phyloP scores from a whole-genome alignment of 1,140 invertebrate species.

The Adoxophyes honmai region DNA sequence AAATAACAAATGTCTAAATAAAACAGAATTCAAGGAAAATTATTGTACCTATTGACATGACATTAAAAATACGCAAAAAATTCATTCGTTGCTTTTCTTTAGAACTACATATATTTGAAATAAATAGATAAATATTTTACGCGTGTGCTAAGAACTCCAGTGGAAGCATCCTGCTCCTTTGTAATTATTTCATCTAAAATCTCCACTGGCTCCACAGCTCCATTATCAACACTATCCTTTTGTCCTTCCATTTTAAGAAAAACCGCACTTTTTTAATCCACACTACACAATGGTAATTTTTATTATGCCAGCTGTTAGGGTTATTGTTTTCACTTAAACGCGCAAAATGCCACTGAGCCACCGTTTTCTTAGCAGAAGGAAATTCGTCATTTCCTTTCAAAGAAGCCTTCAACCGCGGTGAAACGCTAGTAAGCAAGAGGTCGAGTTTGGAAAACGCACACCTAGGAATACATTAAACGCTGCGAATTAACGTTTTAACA shows the following conservation, averaged over 20 bases:
- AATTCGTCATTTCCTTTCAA: constrained; percentile 10
- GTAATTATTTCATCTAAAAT: constrained; percentile 41
- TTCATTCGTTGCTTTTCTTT: too few relatives aligned
- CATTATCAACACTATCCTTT: constrained; percentile 20
- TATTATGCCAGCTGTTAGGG: too few relatives aligned
- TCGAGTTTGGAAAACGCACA: too few relatives aligned
- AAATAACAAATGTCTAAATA: too few relatives aligned
- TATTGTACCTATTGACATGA: too few relatives aligned
- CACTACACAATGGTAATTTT: too few relatives aligned
- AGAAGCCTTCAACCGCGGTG: constrained; percentile 8
- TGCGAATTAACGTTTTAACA: too few relatives aligned
- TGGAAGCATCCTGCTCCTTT: constrained; percentile 41
- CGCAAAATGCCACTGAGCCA: background rate
- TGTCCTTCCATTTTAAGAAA: constrained; percentile 5
- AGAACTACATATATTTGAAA: too few relatives aligned
- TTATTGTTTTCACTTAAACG: too few relatives aligned
- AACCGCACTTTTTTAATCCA: background rate
- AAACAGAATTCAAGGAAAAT: too few relatives aligned
- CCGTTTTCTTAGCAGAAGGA: constrained; percentile 2
- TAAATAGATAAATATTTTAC: constrained; percentile 21
- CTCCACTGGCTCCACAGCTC: constrained; percentile 23
- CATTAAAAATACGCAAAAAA: too few relatives aligned
- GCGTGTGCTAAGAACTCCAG: constrained; percentile 38
- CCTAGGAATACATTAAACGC: too few relatives aligned
- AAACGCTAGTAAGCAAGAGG: background rate